A percentile compares a stretch with the other conserved stretches of the same genome.
phyloP scores from a whole-genome alignment of 2,888 invertebrate species.

The Ennomos fuscantarius region DNA sequence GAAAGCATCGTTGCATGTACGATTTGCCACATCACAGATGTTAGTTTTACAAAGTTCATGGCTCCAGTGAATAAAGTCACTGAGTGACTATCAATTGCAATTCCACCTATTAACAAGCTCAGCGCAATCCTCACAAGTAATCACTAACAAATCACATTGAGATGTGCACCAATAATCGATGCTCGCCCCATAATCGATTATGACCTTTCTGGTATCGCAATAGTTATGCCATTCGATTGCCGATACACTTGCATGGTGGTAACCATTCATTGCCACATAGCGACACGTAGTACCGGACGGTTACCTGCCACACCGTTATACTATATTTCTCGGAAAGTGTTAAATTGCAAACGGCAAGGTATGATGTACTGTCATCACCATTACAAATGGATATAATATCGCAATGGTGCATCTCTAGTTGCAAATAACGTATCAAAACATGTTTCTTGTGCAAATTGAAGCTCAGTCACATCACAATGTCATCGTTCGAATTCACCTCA shows the following conservation, averaged over 20 bases:
- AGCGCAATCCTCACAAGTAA: slow-evolving; percentile 1
- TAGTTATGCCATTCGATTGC: slow-evolving; percentile 37
- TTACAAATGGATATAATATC: slow-evolving; percentile 24
- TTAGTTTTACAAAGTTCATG: slow-evolving; percentile 1
- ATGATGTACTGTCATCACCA: slow-evolving; percentile 31
- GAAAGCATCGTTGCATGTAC: no score
- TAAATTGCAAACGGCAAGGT: slow-evolving; percentile 34
- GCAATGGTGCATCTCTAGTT: slow-evolving; percentile 22
- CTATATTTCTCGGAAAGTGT: slow-evolving; percentile 41
- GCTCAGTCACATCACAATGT: background rate
- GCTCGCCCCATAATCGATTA: slow-evolving; percentile 37
- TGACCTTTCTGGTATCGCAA: slow-evolving; percentile 41
- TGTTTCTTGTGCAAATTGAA: slow-evolving; percentile 3
- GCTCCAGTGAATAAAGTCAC: background rate
- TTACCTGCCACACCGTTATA: slow-evolving; percentile 40
- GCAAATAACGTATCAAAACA: slow-evolving; percentile 4
- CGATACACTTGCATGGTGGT: slow-evolving; percentile 29
- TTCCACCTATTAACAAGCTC: no score
- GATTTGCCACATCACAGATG: background rate
- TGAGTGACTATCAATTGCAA: slow-evolving; percentile 5
- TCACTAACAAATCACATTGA: slow-evolving; percentile 6
- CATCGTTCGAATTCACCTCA: no score
- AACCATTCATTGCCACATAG: slow-evolving; percentile 32
- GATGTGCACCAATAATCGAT: slow-evolving; percentile 25
- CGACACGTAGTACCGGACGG: slow-evolving; percentile 36